Evolutionary conservation across 2,888 invertebrate genomes (phyloP).

Genomic region (Penaeus monodon): DNA sequence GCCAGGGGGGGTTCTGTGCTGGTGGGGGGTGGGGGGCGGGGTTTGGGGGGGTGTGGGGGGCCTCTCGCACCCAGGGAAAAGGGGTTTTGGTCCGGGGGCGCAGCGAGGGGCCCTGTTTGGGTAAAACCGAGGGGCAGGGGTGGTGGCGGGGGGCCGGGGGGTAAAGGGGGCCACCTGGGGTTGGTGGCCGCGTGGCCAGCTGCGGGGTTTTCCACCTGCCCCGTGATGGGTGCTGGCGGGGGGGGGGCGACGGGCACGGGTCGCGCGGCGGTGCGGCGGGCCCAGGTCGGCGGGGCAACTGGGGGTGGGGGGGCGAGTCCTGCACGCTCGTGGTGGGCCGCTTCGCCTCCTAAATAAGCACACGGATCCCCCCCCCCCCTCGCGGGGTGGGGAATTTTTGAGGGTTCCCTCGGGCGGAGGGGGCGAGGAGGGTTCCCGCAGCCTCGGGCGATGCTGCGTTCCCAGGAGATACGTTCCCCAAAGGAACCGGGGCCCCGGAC

Average conservation of each 20-base stretch:
- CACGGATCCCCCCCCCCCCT: constrained; percentile 7
- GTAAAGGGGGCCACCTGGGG: background rate
- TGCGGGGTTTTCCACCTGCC: background rate
- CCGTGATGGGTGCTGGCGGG: constrained; percentile 17
- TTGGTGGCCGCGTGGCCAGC: background rate
- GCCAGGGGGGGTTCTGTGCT: constrained; percentile 44
- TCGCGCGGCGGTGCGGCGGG: constrained; percentile 39
- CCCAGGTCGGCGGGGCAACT: constrained; percentile 50
- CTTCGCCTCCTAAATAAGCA: background rate
- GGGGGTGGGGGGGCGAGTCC: constrained; percentile 24
- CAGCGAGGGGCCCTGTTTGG: background rate
- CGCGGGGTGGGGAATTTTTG: constrained; percentile 4
- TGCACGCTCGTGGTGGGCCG: constrained; percentile 3
- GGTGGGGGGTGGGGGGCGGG: constrained; percentile 31
- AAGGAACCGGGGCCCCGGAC: constrained; percentile 25
- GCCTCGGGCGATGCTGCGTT: constrained; percentile 41
- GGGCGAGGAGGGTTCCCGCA: constrained; percentile 52
- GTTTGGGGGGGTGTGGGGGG: constrained; percentile 40
- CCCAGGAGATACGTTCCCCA: constrained; percentile 29
- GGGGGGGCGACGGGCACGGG: background rate
- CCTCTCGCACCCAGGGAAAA: background rate
- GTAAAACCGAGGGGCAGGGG: background rate
- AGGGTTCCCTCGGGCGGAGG: constrained; percentile 46
- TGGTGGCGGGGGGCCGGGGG: background rate
- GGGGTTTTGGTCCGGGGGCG: background rate